Conservation (phyloP, 2,113 vertebrate species). For the Callopanchax toddi region DNA sequence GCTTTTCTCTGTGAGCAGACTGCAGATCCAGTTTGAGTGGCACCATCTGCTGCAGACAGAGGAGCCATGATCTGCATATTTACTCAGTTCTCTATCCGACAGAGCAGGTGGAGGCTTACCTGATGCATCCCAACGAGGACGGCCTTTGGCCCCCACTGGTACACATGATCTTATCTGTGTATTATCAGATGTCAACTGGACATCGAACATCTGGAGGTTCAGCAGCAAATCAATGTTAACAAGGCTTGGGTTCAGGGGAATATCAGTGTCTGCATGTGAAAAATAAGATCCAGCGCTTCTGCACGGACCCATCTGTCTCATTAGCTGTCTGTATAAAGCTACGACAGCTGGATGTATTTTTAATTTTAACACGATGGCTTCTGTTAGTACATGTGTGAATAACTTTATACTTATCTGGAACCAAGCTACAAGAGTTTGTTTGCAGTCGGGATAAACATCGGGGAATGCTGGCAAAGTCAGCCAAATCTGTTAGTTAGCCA, state of each 20-base stretch:
- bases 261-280: conserved; percentile 23
- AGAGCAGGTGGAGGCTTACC: conserved; percentile 60
- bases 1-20: conserved; percentile 9
- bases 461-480: neutral
- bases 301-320: conserved; percentile 29
- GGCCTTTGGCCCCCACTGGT: conserved; percentile 20
- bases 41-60: conserved; percentile 51
- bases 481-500: neutral
- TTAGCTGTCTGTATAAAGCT: conserved; percentile 21
- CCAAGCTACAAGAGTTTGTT: neutral
- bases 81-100: conserved; percentile 35
- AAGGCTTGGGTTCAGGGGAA: conserved; percentile 28
- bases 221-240: conserved; percentile 63
- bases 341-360: conserved; percentile 33
- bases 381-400: conserved; percentile 39
- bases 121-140: conserved; percentile 53
- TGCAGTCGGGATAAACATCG: neutral
- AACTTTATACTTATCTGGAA: conserved; percentile 15
- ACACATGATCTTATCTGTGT: conserved; percentile 42
- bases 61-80: conserved; percentile 56
- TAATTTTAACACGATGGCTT: conserved; percentile 45
- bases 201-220: conserved; percentile 41
- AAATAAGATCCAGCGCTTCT: conserved; percentile 13
- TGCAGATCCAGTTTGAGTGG: conserved; percentile 36
- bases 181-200: conserved; percentile 66